phyloP scores from a whole-genome alignment of 2,888 invertebrate species.

The Danaus chrysippus region DNA sequence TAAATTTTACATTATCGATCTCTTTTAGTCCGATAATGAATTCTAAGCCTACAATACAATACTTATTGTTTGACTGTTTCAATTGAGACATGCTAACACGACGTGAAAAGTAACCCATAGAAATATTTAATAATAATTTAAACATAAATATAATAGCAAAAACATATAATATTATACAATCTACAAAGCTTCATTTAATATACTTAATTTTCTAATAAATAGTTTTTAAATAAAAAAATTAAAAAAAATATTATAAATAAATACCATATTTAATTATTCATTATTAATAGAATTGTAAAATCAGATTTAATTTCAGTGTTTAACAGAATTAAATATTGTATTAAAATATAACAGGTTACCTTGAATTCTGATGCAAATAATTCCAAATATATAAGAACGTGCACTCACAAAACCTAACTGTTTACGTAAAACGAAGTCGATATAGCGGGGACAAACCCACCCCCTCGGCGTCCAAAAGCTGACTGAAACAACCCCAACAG shows the following conservation, averaged over 20 bases:
- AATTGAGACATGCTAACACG: no score
- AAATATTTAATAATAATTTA: no score
- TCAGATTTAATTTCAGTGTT: background rate
- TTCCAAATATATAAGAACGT: constrained; percentile 26
- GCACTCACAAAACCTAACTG: constrained; percentile 32
- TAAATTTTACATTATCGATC: background rate
- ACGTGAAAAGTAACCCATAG: no score
- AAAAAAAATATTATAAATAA: background rate
- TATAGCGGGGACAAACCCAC: constrained; percentile 31
- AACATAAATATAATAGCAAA: no score
- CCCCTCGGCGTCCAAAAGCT: constrained; percentile 31
- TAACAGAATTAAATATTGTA: background rate
- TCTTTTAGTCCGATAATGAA: background rate
- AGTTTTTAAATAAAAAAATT: no score
- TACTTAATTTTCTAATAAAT: no score
- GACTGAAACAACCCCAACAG: constrained; percentile 38
- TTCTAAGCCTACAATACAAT: no score
- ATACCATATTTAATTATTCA: background rate
- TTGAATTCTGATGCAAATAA: constrained; percentile 21
- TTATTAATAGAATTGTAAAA: background rate
- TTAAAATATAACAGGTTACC: constrained; percentile 15
- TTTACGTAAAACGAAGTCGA: constrained; percentile 23
- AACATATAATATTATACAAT: no score
- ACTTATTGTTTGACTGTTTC: no score
- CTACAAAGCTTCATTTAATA: no score